These are phyloP conservation scores for Cheilosia urbana DNA, from an alignment of 2,888 invertebrate species.

Conservation along the genomic window DNA sequence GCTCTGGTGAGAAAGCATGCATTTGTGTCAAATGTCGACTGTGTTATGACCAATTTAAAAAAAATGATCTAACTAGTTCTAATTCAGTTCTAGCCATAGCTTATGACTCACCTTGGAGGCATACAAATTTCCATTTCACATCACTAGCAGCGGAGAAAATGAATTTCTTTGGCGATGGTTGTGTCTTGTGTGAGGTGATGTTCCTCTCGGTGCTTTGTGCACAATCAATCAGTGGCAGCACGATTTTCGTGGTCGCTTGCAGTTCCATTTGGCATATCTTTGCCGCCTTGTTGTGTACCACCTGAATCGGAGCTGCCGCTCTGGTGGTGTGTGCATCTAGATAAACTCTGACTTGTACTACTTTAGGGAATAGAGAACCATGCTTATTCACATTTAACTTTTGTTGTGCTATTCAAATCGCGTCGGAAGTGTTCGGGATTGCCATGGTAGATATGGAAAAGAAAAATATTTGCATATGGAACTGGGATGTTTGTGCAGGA, in stretches of 20 bases:
- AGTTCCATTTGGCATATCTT: slow-evolving; percentile 56
- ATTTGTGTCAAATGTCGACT: slow-evolving; percentile 56
- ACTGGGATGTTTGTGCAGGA: slow-evolving; percentile 36
- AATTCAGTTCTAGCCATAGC: slow-evolving; percentile 42
- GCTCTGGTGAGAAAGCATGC: slow-evolving; percentile 50
- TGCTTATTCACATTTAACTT: slow-evolving; percentile 50
- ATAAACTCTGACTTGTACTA: slow-evolving; percentile 73
- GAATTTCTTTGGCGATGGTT: slow-evolving; percentile 17
- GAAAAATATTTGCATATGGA: slow-evolving; percentile 53
- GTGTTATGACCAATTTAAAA: slow-evolving; percentile 32
- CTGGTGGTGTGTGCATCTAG: slow-evolving; percentile 60
- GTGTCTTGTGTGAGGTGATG: not conserved
- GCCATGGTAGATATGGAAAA: slow-evolving; percentile 16
- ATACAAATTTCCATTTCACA: slow-evolving; percentile 61
- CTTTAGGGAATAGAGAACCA: slow-evolving; percentile 61
- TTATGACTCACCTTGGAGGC: slow-evolving; percentile 46
- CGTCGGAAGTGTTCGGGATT: slow-evolving; percentile 65
- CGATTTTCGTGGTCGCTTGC: slow-evolving; percentile 69
- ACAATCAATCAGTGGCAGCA: slow-evolving; percentile 73
- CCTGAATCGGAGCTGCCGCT: slow-evolving; percentile 50
- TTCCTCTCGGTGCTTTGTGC: slow-evolving; percentile 31
- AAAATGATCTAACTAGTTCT: slow-evolving; percentile 37
- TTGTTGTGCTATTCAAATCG: slow-evolving; percentile 69
- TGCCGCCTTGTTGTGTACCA: slow-evolving; percentile 51
- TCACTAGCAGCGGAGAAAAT: slow-evolving; percentile 36